Base-by-base conservation (phyloP, 2,113 vertebrate genomes). In the Leptobrachium ailaonicum region DNA sequence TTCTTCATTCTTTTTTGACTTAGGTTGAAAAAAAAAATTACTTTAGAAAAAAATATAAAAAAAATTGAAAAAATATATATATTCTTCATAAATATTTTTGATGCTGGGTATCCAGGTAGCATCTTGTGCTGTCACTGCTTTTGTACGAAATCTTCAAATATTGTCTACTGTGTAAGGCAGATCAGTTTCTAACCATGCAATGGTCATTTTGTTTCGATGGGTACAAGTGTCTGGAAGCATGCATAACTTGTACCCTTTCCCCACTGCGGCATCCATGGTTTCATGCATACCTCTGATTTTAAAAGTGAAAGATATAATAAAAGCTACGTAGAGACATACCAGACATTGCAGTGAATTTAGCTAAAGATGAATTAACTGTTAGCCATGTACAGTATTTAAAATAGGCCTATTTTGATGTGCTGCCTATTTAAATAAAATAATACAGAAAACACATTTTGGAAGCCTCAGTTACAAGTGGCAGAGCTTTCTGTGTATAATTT, bases 401-500 rank as follows among this genome's bases (percentile, higher is more conserved):
- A 99, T 98, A 98, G 96, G 96, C 97, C 94, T 97, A 98, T 99
- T 98, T 98, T 98, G 95, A 96, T 97, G 97, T 98, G 95, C 96
- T 94, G 95, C 96, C 96, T 98, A 97, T 96, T 98, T 69, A 81
- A 75, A 75, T 40, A 58, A 96, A 96, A 96, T 92, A 95, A 95
- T 94, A 94, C 94, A 98, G 95, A 94, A 96, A 96, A 95, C 90
- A 92, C 87, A 91, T 92, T 95, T 94, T 95, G 90, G 93, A 96
- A 95, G 96, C 96, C 96, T 97, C 98, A 94, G 95, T 97, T 97
- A 96, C 92, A 97, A 98, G 96, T 97, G 96, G 95, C 97, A 96
- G 96, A 97, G 96, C 98, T 98, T 99, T 99, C 97, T 98, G 98
- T 99, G 98, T 98, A 98, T 98, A 98, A 98, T 98, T 98, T 99